phyloP scores from a whole-genome alignment of 2,888 invertebrate species.

The Orthosia incerta region DNA sequence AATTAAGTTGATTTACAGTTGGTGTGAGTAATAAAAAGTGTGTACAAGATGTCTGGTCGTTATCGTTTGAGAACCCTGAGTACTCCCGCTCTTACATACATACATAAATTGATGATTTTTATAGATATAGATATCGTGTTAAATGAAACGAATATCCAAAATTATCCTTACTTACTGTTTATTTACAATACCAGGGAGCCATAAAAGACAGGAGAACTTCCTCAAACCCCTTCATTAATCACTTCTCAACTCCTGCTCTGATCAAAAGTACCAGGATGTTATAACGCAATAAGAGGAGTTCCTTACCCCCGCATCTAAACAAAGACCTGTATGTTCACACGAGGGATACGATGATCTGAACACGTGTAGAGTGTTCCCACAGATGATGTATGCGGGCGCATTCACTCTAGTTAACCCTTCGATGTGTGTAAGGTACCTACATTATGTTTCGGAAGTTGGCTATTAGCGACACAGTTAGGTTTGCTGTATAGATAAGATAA shows the following conservation, averaged over 20 bases:
- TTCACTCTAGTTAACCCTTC: constrained; percentile 70
- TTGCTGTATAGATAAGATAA: not conserved
- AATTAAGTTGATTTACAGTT: no score
- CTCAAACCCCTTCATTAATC: not conserved
- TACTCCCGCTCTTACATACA: no score
- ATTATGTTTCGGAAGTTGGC: constrained; percentile 53
- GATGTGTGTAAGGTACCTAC: constrained; percentile 52
- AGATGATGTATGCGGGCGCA: constrained; percentile 82
- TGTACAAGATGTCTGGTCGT: no score
- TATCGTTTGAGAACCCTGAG: no score
- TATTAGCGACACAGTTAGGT: constrained; percentile 37
- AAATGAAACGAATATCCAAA: not conserved
- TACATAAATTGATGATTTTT: no score
- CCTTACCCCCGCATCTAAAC: constrained; percentile 65
- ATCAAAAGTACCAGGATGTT: constrained; percentile 49
- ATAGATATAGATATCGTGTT: not conserved
- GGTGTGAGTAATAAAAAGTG: no score
- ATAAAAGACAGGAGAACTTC: not conserved
- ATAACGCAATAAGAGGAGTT: constrained; percentile 55
- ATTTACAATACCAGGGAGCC: not conserved
- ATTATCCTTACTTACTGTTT: not conserved
- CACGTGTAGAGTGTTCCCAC: constrained; percentile 85
- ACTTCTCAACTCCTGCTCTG: not conserved
- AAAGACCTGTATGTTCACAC: constrained; percentile 79
- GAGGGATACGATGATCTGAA: constrained; percentile 71